Evolutionary conservation across 2,113 vertebrate genomes (phyloP), one percentile per base, ranked within the genome.

Genomic region (Corythornis vintsioides): DNA sequence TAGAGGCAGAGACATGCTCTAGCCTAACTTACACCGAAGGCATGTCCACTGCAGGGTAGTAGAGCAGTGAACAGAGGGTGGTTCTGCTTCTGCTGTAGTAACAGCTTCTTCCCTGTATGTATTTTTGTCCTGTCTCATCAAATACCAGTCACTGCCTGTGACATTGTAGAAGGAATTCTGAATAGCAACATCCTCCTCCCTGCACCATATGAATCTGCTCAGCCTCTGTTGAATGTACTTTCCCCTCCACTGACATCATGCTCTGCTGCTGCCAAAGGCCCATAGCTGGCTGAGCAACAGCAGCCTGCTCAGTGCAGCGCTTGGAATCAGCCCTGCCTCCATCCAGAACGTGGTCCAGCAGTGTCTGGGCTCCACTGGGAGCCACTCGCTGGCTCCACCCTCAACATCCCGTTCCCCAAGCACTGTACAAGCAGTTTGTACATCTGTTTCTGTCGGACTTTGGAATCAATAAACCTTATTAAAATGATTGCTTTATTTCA

Each of bases 361-460:
- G 22, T 1, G 1, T 0, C 72, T n/a, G 65, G 25, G 35, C 35
- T 77, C 60, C 3, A 35, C 20, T 4, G 25, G 60, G 16, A 63
- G 60, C 60, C 10, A 10, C 57, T 60, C 13, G 5, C 79, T 52
- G 29, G 25, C 35, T 89, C 59, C 82, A 57, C 48, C 71, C 47
- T 86, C 74, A n/a, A 10, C 22, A 33, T 71, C 85, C 66, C 85
- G 29, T 64, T 94, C 83, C 67, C 90, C 42, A 61, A 31, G 63
- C 59, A 20, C 72, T 56, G 28, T 11, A 29, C 67, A 35, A 43
- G 67, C 64, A 43, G 24, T 64, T 83, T 87, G 45, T 82, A 18
- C 53, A 65, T 89, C 74, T 91, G 43, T 79, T 93, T 83, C 90
- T 93, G 55, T 45, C 70, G 64, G 60, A 53, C 63, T 94, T 89